Evolutionary conservation across 2,113 vertebrate species (phyloP), one percentile per base, ranked within the genome.

Genomic region (Sylvia atricapilla): DNA sequence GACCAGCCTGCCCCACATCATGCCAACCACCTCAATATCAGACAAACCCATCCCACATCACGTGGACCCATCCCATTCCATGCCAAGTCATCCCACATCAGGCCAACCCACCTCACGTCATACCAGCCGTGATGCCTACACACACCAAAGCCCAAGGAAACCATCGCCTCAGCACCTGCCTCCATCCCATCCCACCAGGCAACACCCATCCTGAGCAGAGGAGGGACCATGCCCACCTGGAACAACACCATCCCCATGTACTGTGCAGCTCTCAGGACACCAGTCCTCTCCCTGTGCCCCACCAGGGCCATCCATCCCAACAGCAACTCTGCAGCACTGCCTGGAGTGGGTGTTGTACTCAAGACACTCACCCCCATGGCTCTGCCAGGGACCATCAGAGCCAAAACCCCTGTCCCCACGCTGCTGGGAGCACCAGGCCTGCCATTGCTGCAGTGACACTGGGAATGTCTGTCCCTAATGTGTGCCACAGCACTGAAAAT

Each of bases 321-420:
- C 2, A 0, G 56, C 25, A 3, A 3, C 50, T 70, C 59, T 77
- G 44, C 55, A 84, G 49, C 3, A 10, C 55, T 92, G 72, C 58
- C 53, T 49, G 2, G 49, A 0, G 0, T 64, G 60, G 30, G 49
- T 3, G 1, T 58, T 1, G 0, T 6, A 0, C 76, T 62, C 23
- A 39, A 96, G 80, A 89, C 1, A 0, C 43, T 76, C 2, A 17
- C 89, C 25, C 89, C 84, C 76, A 91, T 86, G 7, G 1, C 56
- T 8, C 33, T n/a, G 50, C 30, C 1, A 0, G 20, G 46, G 17
- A 86, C 49, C 1, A 0, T 53, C 52, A 53, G 9, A 28, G 52
- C 30, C 2, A 2, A 69, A 87, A 35, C 27, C 33, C 63, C 13
- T 3, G 10, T 43, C 58, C 20, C 49, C 0, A 0, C 58, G 19